phyloP scores from a whole-genome alignment of 2,888 invertebrate species.

The Tenodera sinensis region DNA sequence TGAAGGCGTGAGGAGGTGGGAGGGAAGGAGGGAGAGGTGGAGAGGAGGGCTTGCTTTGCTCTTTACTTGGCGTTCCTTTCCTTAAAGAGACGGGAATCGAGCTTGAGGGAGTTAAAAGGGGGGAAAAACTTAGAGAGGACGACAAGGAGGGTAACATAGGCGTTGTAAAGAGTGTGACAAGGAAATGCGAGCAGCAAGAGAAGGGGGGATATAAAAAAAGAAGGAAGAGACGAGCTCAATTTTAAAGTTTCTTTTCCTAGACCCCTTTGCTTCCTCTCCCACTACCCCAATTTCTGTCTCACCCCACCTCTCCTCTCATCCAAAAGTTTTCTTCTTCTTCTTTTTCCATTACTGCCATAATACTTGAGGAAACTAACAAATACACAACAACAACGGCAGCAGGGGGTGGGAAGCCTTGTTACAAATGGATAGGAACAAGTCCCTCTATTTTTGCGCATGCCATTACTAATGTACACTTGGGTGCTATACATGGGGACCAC shows the following conservation, averaged over 20 bases:
- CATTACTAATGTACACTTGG: not conserved
- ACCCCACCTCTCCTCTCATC: not conserved
- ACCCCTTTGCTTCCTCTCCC: not conserved
- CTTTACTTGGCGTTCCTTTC: slow-evolving; percentile 16
- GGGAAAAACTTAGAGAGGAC: slow-evolving; percentile 8
- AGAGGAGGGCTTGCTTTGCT: slow-evolving; percentile 11
- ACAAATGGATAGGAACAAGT: slow-evolving; percentile 1
- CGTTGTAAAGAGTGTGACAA: not conserved
- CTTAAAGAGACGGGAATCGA: slow-evolving; percentile 19
- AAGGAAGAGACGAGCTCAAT: slow-evolving; percentile 6
- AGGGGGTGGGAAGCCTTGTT: not conserved
- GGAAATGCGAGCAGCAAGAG: not conserved
- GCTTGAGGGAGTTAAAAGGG: slow-evolving; percentile 15
- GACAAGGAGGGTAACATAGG: not conserved
- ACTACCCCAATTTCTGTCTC: slow-evolving; percentile 12
- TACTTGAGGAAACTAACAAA: slow-evolving; percentile 11
- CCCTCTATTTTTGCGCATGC: not conserved
- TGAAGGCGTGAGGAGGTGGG: slow-evolving; percentile 8
- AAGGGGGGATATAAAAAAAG: not conserved
- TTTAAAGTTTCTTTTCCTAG: slow-evolving; percentile 14
- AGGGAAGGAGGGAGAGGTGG: not conserved
- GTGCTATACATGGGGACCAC: not conserved
- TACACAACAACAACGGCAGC: no score
- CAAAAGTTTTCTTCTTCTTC: slow-evolving; percentile 7
- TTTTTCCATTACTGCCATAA: not conserved